These are phyloP conservation scores for Tragulus kanchil DNA, from an alignment of 2,113 vertebrate genomes.

Conservation along the genomic window DNA sequence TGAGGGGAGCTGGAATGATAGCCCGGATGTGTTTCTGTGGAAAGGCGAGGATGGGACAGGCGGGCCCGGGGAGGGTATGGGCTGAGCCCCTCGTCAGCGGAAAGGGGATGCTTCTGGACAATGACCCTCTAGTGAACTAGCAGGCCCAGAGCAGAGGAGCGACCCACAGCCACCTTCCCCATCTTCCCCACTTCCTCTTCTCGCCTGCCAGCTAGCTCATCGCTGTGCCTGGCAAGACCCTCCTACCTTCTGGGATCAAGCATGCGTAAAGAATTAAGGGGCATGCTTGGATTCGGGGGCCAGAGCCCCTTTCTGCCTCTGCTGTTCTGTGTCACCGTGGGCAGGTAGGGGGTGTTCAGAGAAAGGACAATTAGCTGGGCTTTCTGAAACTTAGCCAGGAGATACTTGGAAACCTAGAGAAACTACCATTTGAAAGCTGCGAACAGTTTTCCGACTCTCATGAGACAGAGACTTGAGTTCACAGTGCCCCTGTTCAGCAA, in stretches of 20 bases:
- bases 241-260: background rate
- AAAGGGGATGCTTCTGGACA: background rate
- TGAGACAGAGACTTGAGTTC: background rate
- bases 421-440: background rate
- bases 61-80: background rate
- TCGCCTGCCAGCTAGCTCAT: too few relatives aligned
- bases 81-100: background rate
- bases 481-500: background rate
- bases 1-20: slow-evolving; percentile 32
- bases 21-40: slow-evolving; percentile 45
- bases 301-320: background rate
- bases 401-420: slow-evolving; percentile 15
- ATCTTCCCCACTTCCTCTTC: background rate
- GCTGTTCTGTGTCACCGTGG: background rate
- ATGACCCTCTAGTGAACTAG: background rate
- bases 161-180: accelerated
- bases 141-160: background rate
- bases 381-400: background rate
- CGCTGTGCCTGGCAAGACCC: background rate
- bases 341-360: background rate
- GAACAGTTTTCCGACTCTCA: slow-evolving; percentile 10
- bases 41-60: background rate
- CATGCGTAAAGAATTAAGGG: background rate
- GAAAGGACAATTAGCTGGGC: background rate
- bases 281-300: background rate